These are phyloP conservation scores for Chondrilla cf. caribensis DNA, from an alignment of 37 sponge, comb jelly and placozoan genomes.

Conservation along the genomic window DNA sequence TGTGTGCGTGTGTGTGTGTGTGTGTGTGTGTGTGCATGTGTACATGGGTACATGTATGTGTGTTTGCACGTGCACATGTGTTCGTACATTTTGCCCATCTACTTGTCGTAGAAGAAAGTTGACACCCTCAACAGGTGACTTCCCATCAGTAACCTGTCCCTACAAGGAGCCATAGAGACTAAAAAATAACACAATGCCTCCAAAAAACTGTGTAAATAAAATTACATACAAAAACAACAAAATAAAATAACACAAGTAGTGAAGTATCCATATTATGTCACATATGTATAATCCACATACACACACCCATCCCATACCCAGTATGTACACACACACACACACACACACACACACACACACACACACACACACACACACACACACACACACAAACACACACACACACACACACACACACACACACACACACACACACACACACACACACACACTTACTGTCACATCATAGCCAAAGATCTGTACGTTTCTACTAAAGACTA, in stretches of 20 bases:
- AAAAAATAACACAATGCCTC: not conserved
- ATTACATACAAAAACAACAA: no score
- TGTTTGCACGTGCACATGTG: no score
- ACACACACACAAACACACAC: constrained; percentile 14
- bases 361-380: constrained; percentile 16
- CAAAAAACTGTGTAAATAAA: not conserved
- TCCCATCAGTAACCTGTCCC: constrained; percentile 57
- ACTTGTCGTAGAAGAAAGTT: constrained; percentile 27
- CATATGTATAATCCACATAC: no score
- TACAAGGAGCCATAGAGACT: not conserved
- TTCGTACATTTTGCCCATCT: not conserved
- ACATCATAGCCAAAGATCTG: constrained; percentile 77
- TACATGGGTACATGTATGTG: no score
- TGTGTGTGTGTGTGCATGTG: no score
- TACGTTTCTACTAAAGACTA: constrained; percentile 25
- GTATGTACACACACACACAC: not conserved
- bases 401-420: no score
- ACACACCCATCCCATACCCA: not conserved
- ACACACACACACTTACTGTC: constrained; percentile 28
- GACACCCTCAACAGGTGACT: constrained; percentile 55
- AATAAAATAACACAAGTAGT: no score
- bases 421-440: no score
- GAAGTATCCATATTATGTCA: no score
- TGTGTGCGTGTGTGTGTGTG: no score
- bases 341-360: constrained; percentile 10